phyloP scores from a whole-genome alignment of 2,113 vertebrate genomes.

The Spermophilus dauricus region DNA sequence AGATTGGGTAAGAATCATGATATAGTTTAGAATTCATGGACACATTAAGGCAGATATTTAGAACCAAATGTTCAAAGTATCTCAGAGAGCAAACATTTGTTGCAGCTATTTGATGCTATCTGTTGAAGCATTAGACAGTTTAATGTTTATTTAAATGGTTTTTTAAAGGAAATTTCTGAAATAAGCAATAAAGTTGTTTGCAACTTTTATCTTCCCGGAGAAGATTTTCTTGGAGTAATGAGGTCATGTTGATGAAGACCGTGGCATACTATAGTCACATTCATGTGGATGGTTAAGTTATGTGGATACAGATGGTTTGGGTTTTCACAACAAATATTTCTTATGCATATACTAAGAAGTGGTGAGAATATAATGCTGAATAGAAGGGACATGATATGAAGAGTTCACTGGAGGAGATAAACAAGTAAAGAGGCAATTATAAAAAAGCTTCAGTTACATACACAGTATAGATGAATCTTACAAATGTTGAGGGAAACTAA shows the following conservation, averaged over 20 bases:
- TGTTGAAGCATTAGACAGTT: background rate
- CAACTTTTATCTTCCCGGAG: background rate
- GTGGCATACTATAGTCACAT: background rate
- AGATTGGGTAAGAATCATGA: background rate
- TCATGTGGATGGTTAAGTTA: background rate
- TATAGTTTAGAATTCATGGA: background rate
- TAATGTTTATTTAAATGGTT: background rate
- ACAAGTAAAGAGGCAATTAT: background rate
- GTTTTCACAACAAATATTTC: constrained; percentile 32
- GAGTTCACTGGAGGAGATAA: background rate
- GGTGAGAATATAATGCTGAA: background rate
- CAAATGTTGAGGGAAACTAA: background rate
- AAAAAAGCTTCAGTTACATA: background rate
- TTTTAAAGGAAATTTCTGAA: constrained; percentile 48
- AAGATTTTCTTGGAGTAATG: constrained; percentile 42
- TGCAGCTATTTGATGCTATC: background rate
- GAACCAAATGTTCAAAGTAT: background rate
- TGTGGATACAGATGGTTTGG: background rate
- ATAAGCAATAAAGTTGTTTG: constrained; percentile 23
- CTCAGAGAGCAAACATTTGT: background rate
- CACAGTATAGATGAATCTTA: background rate
- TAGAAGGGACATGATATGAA: background rate
- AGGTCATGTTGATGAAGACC: background rate
- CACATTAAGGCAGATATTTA: background rate
- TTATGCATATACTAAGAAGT: background rate